Percentiles rank a stretch among this genome's conserved stretches.
phyloP scores from a whole-genome alignment of 2,797 vertebrate genomes.

The Hephaestus fuliginosus region DNA sequence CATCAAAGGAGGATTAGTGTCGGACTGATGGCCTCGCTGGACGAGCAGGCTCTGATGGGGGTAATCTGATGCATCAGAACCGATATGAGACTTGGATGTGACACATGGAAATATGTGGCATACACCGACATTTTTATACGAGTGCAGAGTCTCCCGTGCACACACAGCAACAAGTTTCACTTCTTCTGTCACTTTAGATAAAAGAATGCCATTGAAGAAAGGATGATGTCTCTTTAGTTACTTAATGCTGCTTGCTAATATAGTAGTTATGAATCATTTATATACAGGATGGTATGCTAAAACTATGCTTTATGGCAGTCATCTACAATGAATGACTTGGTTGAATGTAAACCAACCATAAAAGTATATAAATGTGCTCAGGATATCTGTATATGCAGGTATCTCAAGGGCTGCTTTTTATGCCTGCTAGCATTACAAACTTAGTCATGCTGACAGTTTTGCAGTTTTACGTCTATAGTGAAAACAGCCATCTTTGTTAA shows the following conservation, averaged over 20 bases:
- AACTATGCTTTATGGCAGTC: background rate
- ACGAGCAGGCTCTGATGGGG: slow-evolving; percentile 60
- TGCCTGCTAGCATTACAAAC: background rate
- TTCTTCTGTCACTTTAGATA: background rate
- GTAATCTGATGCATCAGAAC: slow-evolving; percentile 79
- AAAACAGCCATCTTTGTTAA: background rate
- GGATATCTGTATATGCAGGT: background rate
- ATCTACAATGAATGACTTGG: background rate
- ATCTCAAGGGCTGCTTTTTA: background rate
- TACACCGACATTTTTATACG: background rate
- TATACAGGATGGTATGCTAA: background rate
- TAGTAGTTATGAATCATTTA: slow-evolving; percentile 20
- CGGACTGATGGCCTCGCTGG: slow-evolving; percentile 73
- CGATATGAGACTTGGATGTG: slow-evolving; percentile 55
- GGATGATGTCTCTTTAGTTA: background rate
- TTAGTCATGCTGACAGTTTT: background rate
- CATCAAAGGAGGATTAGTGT: slow-evolving; percentile 87
- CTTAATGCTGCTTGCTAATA: slow-evolving; percentile 15
- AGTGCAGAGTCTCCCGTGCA: background rate
- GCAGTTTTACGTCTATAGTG: background rate
- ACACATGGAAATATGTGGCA: slow-evolving; percentile 43
- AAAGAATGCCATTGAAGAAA: slow-evolving; percentile 12
- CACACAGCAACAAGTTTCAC: slow-evolving; percentile 12
- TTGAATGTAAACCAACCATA: background rate
- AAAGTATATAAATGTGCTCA: background rate